phyloP scores from a whole-genome alignment of 2,797 vertebrate genomes.

The Antrozous pallidus region DNA sequence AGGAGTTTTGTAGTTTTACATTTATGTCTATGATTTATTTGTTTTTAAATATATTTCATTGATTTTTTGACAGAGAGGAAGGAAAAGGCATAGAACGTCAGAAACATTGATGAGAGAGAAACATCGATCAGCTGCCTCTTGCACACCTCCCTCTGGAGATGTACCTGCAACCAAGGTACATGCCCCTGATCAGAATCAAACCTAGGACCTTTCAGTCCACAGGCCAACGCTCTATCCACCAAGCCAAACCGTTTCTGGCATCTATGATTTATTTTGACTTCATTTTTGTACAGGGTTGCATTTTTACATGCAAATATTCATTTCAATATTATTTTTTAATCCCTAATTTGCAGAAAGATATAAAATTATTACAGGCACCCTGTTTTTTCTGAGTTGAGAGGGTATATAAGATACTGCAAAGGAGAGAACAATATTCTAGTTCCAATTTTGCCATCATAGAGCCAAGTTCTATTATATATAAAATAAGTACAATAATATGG shows the following conservation, averaged over 20 bases:
- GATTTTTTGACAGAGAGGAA: no score
- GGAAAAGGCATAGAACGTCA: no score
- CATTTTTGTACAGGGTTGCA: background rate
- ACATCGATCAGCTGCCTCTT: no score
- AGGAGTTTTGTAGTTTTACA: background rate
- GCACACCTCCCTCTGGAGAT: no score
- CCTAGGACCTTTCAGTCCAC: no score
- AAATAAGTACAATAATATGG: background rate
- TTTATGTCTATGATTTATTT: background rate
- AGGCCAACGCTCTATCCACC: no score
- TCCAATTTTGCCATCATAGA: background rate
- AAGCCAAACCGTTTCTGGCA: no score
- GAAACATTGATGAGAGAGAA: no score
- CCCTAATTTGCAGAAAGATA: background rate
- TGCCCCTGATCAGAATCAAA: no score
- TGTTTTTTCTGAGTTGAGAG: background rate
- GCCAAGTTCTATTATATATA: background rate
- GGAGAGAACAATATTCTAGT: background rate
- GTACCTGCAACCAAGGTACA: no score
- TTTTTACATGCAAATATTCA: background rate
- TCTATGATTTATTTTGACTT: background rate
- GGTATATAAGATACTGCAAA: background rate
- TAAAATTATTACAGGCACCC: background rate
- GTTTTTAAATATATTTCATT: no score
- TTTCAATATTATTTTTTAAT: background rate